Percentiles rank a stretch among this genome's conserved stretches.
Evolutionary conservation across 2,797 vertebrate species (phyloP).

Genomic region (Cheirogaleus major): DNA sequence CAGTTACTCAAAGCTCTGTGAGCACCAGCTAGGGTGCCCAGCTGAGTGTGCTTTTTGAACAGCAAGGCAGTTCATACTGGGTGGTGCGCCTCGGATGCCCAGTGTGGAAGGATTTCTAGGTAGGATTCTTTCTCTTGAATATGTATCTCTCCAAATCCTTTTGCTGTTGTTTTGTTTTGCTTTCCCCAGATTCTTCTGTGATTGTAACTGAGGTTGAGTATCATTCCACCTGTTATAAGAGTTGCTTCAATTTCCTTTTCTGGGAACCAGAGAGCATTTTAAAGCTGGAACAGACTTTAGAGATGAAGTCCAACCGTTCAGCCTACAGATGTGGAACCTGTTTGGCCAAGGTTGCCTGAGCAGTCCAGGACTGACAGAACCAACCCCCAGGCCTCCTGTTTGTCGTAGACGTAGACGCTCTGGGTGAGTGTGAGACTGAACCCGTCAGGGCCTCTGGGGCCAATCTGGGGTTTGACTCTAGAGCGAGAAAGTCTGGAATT

Average conservation of each 20-base stretch:
- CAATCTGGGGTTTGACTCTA: neutral
- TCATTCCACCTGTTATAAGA: neutral
- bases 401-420: neutral
- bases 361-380: neutral
- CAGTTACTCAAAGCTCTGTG: neutral
- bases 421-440: neutral
- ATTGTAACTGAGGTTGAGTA: neutral
- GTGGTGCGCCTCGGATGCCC: neutral
- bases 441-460: neutral
- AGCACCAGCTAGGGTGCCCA: neutral
- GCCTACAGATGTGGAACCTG: neutral
- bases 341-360: neutral
- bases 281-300: neutral
- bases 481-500: conserved; percentile 3
- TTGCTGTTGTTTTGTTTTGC: neutral
- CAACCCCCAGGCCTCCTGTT: neutral
- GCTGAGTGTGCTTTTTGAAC: neutral
- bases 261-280: neutral
- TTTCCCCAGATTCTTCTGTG: neutral
- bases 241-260: neutral
- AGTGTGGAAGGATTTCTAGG: neutral
- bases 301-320: neutral
- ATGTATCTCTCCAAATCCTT: neutral
- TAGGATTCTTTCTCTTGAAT: neutral
- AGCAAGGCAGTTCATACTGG: neutral